These are phyloP conservation scores for Orthonevra nobilis DNA, from an alignment of 2,888 invertebrate species.

Conservation along the genomic window DNA sequence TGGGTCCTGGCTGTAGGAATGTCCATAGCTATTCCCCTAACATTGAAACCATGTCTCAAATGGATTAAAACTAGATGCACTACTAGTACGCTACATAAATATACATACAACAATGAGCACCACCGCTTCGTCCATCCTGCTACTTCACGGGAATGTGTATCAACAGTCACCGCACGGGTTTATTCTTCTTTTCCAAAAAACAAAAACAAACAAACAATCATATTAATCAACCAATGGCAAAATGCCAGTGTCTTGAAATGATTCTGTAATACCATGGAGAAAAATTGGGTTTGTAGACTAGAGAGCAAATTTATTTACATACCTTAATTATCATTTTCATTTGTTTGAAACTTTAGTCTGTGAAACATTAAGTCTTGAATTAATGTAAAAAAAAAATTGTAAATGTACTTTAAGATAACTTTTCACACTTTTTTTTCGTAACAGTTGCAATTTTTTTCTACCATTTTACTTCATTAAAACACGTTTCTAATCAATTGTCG, in stretches of 20 bases:
- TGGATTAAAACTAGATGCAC: too few species aligned
- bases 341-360: slow-evolving; percentile 21
- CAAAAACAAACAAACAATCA: too few species aligned
- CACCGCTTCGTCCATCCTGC: slow-evolving; percentile 7
- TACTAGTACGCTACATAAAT: too few species aligned
- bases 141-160: slow-evolving; percentile 13
- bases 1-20: slow-evolving; percentile 79
- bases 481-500: too few species aligned
- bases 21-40: slow-evolving; percentile 80
- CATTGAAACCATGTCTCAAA: slow-evolving; percentile 67
- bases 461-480: slow-evolving; percentile 1
- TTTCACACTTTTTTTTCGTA: slow-evolving; percentile 10
- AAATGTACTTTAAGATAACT: slow-evolving; percentile 13
- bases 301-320: slow-evolving; percentile 44
- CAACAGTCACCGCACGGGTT: slow-evolving; percentile 25
- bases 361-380: slow-evolving; percentile 19
- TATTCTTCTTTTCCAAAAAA: slow-evolving; percentile 30
- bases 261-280: slow-evolving; percentile 35
- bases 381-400: slow-evolving; percentile 8
- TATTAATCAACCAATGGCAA: too few species aligned
- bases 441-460: slow-evolving; percentile 39
- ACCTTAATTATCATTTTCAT: slow-evolving; percentile 19
- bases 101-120: slow-evolving; percentile 1
- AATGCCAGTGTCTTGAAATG: slow-evolving; percentile 14
- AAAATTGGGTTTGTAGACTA: slow-evolving; percentile 61